Evolutionary conservation across 2,113 vertebrate species (phyloP).

Genomic region (Lophura nycthemera): DNA sequence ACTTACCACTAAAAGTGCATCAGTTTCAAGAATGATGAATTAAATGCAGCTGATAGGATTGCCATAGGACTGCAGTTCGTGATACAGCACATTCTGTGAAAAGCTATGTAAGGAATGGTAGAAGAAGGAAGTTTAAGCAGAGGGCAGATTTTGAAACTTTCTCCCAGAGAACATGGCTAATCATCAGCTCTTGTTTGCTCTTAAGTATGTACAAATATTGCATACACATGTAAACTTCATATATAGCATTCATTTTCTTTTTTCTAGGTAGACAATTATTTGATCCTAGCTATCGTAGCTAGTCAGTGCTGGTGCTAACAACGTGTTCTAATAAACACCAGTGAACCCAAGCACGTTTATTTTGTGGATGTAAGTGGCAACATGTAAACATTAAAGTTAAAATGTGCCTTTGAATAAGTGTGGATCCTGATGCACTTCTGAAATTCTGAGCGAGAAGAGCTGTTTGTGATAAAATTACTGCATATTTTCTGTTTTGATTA

Average conservation of each 20-base stretch:
- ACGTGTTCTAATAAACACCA: background rate
- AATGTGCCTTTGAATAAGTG: background rate
- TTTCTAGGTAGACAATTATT: background rate
- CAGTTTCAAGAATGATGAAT: background rate
- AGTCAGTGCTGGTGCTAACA: background rate
- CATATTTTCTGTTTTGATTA: background rate
- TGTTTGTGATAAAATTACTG: background rate
- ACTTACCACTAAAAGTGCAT: rapidly evolving
- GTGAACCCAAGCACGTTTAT: background rate
- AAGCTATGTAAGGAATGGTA: background rate
- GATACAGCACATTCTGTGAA: background rate
- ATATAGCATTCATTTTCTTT: background rate
- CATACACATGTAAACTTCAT: background rate
- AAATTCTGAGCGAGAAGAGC: background rate
- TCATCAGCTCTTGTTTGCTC: background rate
- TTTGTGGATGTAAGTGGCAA: background rate
- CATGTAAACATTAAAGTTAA: constrained; percentile 6
- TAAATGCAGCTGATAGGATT: background rate
- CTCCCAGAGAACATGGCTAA: background rate
- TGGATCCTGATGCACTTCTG: background rate
- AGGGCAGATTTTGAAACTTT: background rate
- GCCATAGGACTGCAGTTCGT: background rate
- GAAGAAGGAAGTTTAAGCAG: background rate
- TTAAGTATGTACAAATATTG: background rate
- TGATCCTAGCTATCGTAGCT: background rate